phyloP scores from a whole-genome alignment of 2,888 invertebrate species.

The Clanis bilineata region DNA sequence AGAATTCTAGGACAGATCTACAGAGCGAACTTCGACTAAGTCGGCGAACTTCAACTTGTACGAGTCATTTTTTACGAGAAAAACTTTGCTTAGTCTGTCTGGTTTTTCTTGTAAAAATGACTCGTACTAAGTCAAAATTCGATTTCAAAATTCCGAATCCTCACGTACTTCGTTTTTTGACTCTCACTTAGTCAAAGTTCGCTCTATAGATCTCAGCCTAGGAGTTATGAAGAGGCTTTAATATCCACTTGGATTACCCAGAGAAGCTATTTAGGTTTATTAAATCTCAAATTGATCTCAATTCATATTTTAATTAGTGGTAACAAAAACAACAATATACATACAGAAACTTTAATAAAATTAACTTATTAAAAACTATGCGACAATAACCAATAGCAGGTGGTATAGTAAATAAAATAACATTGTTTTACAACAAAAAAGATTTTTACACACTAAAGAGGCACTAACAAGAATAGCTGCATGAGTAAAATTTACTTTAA shows the following conservation, averaged over 20 bases:
- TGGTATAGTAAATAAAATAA: conserved; percentile 25
- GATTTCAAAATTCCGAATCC: no score
- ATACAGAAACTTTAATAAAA: conserved; percentile 41
- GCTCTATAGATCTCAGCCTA: no score
- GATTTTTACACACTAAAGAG: background rate
- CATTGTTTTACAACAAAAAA: conserved; percentile 27
- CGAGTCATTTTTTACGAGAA: no score
- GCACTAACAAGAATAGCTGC: conserved; percentile 6
- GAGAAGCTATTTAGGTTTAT: background rate
- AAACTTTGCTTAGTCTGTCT: no score
- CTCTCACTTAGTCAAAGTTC: no score
- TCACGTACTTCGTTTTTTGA: no score
- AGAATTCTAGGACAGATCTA: no score
- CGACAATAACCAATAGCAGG: conserved; percentile 22
- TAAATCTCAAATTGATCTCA: background rate
- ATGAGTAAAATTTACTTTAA: background rate
- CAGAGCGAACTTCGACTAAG: no score
- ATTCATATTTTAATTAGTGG: background rate
- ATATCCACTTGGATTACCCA: background rate
- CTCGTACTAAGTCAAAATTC: no score
- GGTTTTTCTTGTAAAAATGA: no score
- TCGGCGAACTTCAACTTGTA: no score
- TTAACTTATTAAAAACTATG: conserved; percentile 22
- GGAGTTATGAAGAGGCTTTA: background rate
- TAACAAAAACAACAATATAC: conserved; percentile 22